phyloP scores from a whole-genome alignment of 2,888 invertebrate species.

The Strigamia transsilvanica region DNA sequence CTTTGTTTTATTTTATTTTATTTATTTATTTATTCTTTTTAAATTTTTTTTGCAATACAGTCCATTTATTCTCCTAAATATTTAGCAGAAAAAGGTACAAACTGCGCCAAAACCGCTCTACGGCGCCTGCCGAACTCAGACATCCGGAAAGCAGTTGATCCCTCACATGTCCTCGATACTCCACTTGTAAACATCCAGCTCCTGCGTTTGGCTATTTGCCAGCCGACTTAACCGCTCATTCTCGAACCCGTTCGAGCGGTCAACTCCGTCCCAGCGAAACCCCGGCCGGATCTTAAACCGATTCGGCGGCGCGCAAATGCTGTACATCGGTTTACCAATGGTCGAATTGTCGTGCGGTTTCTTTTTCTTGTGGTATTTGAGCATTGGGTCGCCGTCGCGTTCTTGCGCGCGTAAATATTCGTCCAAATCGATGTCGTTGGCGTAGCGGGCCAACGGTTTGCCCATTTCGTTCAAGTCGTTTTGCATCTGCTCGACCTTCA shows the following conservation, averaged over 20 bases:
- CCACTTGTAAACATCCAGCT: constrained; percentile 92
- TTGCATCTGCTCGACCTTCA: constrained; percentile 73
- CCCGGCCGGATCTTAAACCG: constrained; percentile 92
- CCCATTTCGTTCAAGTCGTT: constrained; percentile 84
- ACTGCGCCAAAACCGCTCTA: no score
- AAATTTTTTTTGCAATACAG: no score
- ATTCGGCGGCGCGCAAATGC: constrained; percentile 86
- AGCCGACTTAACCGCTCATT: constrained; percentile 82
- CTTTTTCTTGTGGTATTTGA: constrained; percentile 81
- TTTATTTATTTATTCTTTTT: no score
- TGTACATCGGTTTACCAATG: constrained; percentile 69
- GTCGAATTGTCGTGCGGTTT: constrained; percentile 62
- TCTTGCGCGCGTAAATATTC: constrained; percentile 76
- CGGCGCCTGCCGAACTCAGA: constrained; percentile 21
- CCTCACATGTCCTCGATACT: constrained; percentile 93
- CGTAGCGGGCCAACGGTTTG: constrained; percentile 90
- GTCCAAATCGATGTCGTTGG: constrained; percentile 89
- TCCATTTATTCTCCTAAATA: no score
- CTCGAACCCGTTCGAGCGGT: constrained; percentile 96
- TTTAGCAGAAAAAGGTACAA: no score
- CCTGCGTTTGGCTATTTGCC: constrained; percentile 76
- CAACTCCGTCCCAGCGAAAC: constrained; percentile 98
- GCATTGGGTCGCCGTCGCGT: constrained; percentile 92
- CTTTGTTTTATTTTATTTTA: no score
- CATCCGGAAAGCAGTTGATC: background rate